phyloP scores from a whole-genome alignment of 2,888 invertebrate species.

The Nephrotoma guestfalica region DNA sequence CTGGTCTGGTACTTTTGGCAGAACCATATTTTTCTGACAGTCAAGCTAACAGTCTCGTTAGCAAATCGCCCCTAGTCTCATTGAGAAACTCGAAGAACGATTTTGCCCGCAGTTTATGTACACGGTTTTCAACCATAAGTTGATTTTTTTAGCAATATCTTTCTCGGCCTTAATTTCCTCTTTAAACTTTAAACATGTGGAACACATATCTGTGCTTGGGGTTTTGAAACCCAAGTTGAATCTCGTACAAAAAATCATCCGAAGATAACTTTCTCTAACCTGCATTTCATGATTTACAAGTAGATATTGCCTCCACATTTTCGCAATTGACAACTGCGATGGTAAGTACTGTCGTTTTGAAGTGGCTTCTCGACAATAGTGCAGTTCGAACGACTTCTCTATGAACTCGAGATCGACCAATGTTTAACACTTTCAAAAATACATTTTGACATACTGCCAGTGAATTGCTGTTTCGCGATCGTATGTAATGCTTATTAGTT shows the following conservation, averaged over 20 bases:
- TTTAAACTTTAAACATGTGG: no score
- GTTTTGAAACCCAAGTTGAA: no score
- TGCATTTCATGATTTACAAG: background rate
- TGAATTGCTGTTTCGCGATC: background rate
- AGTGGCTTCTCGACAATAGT: background rate
- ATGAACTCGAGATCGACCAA: background rate
- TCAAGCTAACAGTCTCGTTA: constrained; percentile 2
- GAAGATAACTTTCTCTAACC: background rate
- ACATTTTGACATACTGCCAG: background rate
- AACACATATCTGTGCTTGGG: no score
- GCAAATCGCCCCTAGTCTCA: background rate
- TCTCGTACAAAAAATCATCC: background rate
- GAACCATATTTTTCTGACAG: constrained; percentile 5
- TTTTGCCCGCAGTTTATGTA: background rate
- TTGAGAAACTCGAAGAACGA: no score
- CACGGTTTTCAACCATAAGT: background rate
- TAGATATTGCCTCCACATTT: background rate
- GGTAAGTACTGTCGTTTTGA: background rate
- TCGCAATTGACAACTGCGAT: background rate
- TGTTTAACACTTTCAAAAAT: background rate
- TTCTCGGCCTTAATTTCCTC: no score
- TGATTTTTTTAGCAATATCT: no score
- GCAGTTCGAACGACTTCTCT: background rate
- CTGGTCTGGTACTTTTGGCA: constrained; percentile 6
- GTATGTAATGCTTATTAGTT: background rate